Conservation (phyloP, 2,113 vertebrate species). For the Lampris incognitus region DNA sequence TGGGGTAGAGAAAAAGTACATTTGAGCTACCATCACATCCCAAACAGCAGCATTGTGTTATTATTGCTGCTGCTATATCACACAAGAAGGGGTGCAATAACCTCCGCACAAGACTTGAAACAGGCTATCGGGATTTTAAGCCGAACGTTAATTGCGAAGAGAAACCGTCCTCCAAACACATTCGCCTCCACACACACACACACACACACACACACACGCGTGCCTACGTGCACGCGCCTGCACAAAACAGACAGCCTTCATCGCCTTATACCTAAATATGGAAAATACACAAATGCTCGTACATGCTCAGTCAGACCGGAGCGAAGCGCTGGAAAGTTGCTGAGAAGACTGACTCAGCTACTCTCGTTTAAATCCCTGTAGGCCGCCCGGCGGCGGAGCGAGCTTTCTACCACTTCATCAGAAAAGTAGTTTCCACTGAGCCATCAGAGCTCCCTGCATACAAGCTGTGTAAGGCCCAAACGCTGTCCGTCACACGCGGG, state of each 20-base stretch:
- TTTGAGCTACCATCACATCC: not conserved
- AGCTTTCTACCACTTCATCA: slow-evolving; percentile 47
- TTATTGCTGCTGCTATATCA: not conserved
- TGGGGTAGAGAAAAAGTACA: not conserved
- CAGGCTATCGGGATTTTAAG: too few relatives aligned
- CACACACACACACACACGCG: not conserved
- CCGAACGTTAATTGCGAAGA: too few relatives aligned
- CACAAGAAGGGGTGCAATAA: too few relatives aligned
- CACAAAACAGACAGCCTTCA: not conserved
- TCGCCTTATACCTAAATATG: too few relatives aligned
- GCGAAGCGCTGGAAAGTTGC: slow-evolving; percentile 36
- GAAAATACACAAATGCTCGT: not conserved
- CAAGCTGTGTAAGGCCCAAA: slow-evolving; percentile 7
- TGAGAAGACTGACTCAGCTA: slow-evolving; percentile 52
- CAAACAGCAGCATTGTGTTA: not conserved
- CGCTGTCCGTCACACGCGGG: slow-evolving; percentile 3
- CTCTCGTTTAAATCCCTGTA: slow-evolving; percentile 26
- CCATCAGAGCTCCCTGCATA: slow-evolving; percentile 11
- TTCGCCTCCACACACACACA: not conserved
- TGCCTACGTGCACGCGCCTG: not conserved
- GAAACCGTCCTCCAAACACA: not conserved
- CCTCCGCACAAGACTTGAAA: too few relatives aligned
- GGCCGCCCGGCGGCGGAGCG: not conserved
- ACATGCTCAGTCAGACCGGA: slow-evolving; percentile 8
- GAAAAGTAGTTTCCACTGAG: slow-evolving; percentile 39